Percentiles rank a stretch among this genome's conserved stretches.
These are phyloP conservation scores for Lomographa bimaculata DNA, from an alignment of 2,888 invertebrate genomes.

Conservation along the genomic window DNA sequence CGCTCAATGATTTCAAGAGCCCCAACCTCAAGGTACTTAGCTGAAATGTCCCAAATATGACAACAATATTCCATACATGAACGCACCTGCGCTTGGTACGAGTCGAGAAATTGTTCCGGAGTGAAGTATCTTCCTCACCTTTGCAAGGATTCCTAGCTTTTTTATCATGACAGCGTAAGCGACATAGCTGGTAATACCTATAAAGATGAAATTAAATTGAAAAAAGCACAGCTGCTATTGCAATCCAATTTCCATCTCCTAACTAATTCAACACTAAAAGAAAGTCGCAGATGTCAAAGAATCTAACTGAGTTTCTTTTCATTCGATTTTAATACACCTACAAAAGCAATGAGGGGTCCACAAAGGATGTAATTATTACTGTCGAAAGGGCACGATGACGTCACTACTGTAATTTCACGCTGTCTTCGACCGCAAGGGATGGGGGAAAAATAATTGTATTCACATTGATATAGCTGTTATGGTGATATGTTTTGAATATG, in stretches of 20 bases:
- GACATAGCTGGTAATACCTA: no score
- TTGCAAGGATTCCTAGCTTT: no score
- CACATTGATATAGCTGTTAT: conserved; percentile 11
- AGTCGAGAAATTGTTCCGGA: no score
- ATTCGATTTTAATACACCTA: conserved; percentile 40
- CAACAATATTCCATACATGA: no score
- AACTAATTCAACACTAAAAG: conserved; percentile 30
- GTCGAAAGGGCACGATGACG: conserved; percentile 23
- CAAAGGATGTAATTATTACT: conserved; percentile 57
- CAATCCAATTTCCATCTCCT: conserved; percentile 23
- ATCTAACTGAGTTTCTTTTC: conserved; percentile 43
- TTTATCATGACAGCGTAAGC: no score
- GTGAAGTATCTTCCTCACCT: no score
- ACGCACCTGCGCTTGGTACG: no score
- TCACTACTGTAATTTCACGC: conserved; percentile 48
- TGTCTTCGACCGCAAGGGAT: conserved; percentile 26
- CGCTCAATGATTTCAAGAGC: no score
- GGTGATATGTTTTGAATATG: background rate
- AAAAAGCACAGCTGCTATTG: conserved; percentile 3
- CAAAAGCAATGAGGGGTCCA: conserved; percentile 46
- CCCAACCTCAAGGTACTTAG: no score
- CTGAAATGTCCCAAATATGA: no score
- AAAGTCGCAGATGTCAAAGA: conserved; percentile 53
- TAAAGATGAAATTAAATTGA: no score
- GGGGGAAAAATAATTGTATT: conserved; percentile 21